Conservation (phyloP, 2,797 vertebrate species). For the Poeciliopsis turneri region DNA sequence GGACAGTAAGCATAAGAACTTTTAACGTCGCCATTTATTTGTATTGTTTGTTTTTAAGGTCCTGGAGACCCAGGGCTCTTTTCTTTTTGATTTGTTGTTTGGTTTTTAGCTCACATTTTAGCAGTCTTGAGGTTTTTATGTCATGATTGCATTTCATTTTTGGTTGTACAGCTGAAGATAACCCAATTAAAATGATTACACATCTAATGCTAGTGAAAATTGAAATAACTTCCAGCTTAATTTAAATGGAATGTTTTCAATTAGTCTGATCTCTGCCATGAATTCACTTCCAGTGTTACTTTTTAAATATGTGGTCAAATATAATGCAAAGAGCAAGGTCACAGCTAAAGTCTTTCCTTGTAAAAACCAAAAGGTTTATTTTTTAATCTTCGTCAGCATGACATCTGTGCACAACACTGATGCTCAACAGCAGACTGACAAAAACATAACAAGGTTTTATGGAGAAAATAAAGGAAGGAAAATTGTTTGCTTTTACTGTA, state of each 20-base stretch:
- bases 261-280: not conserved
- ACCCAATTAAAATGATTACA: not conserved
- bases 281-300: not conserved
- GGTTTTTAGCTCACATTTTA: not conserved
- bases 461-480: not conserved
- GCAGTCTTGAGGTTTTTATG: not conserved
- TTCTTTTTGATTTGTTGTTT: not conserved
- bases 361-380: not conserved
- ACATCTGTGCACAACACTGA: not conserved
- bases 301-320: not conserved
- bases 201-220: not conserved
- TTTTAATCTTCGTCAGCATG: not conserved
- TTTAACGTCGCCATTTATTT: conserved; percentile 8
- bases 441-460: not conserved
- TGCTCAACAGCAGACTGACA: not conserved
- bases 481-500: not conserved
- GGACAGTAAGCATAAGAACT: conserved; percentile 7
- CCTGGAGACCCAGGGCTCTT: not conserved
- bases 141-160: not conserved
- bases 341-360: not conserved
- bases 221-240: not conserved
- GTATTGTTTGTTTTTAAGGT: conserved; percentile 3
- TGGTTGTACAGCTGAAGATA: not conserved
- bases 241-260: not conserved
- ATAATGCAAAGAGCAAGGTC: not conserved